These are phyloP conservation scores for Palloptera scutellata DNA, from an alignment of 2,888 invertebrate species.

Conservation along the genomic window DNA sequence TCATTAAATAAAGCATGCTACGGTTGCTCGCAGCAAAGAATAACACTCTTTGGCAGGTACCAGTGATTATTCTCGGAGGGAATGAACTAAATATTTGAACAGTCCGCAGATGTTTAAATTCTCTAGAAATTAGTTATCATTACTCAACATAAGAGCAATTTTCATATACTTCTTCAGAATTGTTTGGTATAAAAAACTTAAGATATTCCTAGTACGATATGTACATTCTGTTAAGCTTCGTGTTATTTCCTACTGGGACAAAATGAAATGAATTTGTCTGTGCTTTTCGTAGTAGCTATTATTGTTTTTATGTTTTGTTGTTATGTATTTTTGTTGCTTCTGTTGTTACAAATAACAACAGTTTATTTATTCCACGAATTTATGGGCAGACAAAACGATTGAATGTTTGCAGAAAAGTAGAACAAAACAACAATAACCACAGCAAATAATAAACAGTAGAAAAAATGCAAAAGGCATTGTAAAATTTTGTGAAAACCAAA, in stretches of 20 bases:
- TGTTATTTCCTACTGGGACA: not conserved
- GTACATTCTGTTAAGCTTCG: no score
- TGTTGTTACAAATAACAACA: not conserved
- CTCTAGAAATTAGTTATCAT: no score
- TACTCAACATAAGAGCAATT: no score
- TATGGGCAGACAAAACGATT: not conserved
- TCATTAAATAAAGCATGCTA: no score
- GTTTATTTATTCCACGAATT: conserved; percentile 17
- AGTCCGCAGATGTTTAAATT: no score
- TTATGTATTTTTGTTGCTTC: not conserved
- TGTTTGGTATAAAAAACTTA: no score
- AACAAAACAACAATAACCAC: not conserved
- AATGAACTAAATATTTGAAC: no score
- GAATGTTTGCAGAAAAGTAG: conserved; percentile 7
- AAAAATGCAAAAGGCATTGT: not conserved
- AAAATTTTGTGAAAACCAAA: not conserved
- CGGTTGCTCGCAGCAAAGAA: no score
- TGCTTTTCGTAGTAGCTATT: not conserved
- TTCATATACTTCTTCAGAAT: no score
- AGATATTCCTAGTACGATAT: no score
- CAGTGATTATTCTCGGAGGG: no score
- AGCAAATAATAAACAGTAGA: not conserved
- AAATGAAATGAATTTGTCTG: not conserved
- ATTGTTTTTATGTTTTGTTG: not conserved
- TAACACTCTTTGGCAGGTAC: no score